Evolutionary conservation across 2,797 vertebrate genomes (phyloP).

Genomic region (Antennarius maculatus): DNA sequence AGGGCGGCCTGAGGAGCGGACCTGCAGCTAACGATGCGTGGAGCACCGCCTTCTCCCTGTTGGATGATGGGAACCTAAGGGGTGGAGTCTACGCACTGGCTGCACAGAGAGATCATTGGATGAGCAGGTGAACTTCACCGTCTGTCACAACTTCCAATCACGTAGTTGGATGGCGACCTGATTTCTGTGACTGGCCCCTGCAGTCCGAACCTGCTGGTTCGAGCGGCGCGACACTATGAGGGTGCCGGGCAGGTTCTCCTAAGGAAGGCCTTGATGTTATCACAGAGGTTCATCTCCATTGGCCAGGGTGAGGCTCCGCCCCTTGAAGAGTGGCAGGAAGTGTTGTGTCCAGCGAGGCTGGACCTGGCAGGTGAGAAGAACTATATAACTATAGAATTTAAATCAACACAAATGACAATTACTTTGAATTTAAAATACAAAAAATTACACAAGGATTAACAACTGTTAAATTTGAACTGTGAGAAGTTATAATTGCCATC

Average conservation of each 20-base stretch:
- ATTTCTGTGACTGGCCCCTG: conserved; percentile 4
- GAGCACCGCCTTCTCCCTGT: conserved; percentile 79
- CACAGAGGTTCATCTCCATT: conserved; percentile 82
- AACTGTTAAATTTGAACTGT: no score
- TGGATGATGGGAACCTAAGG: conserved; percentile 83
- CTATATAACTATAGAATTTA: no score
- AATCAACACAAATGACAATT: no score
- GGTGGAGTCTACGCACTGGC: conserved; percentile 84
- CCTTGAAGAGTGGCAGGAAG: conserved; percentile 86
- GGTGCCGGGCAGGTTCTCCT: conserved; percentile 92
- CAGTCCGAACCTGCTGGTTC: conserved; percentile 90
- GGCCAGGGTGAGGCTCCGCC: conserved; percentile 73
- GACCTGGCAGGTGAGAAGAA: conserved; percentile 88
- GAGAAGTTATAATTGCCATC: no score
- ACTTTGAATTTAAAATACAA: no score
- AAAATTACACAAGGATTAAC: no score
- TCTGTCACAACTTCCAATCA: not conserved
- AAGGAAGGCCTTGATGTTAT: conserved; percentile 90
- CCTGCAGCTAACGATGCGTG: conserved; percentile 92
- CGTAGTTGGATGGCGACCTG: no score
- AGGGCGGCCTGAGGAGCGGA: conserved; percentile 90
- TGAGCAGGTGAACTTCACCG: conserved; percentile 82
- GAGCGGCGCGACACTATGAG: conserved; percentile 94
- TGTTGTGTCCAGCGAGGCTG: conserved; percentile 89
- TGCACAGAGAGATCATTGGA: conserved; percentile 84